A percentile compares a stretch with the other conserved stretches of the same genome.
These are phyloP conservation scores for Apotomis betuletana DNA, from an alignment of 2,888 invertebrate genomes.

Conservation along the genomic window DNA sequence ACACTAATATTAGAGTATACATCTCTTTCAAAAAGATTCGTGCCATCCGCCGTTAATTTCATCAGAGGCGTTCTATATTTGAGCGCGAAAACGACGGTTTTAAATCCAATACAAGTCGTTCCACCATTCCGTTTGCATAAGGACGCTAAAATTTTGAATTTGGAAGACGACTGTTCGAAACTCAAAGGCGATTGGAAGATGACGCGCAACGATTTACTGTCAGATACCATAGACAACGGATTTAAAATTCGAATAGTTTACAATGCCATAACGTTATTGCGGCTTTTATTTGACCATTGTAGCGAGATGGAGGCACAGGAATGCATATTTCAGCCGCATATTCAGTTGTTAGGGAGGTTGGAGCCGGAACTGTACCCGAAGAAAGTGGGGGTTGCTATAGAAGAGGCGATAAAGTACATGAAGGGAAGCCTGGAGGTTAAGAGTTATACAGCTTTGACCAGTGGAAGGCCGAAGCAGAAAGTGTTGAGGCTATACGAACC, in stretches of 20 bases:
- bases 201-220: constrained; percentile 83
- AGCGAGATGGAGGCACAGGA: constrained; percentile 70
- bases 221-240: constrained; percentile 79
- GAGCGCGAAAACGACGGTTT: constrained; percentile 85
- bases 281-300: constrained; percentile 83
- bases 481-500: constrained; percentile 93
- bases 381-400: constrained; percentile 75
- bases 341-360: constrained; percentile 82
- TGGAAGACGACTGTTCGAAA: constrained; percentile 78
- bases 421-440: constrained; percentile 79
- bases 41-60: constrained; percentile 92
- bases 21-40: constrained; percentile 89
- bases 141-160: constrained; percentile 82
- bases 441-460: constrained; percentile 81
- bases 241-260: constrained; percentile 86
- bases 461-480: constrained; percentile 89
- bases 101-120: constrained; percentile 84
- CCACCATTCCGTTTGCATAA: constrained; percentile 87
- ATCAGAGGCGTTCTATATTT: constrained; percentile 89
- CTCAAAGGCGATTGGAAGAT: constrained; percentile 70
- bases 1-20: constrained; percentile 91
- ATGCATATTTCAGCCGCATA: constrained; percentile 81
- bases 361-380: constrained; percentile 85
- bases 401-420: constrained; percentile 73
- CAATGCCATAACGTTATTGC: constrained; percentile 81